phyloP scores from a whole-genome alignment of 2,797 vertebrate genomes.

The Eremophila alpestris region DNA sequence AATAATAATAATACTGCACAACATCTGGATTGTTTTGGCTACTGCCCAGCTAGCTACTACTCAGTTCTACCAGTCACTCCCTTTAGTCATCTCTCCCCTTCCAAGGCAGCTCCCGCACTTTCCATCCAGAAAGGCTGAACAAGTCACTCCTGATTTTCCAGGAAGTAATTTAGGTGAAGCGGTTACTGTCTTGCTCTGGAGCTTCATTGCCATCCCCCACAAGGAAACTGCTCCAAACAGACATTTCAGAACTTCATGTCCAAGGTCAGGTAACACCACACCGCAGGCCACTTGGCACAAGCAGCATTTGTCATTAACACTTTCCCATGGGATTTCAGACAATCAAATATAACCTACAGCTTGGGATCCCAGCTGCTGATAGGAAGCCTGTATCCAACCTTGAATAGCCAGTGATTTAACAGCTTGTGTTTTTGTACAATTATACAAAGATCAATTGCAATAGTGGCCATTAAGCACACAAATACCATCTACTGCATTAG shows the following conservation, averaged over 20 bases:
- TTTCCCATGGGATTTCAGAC: neutral
- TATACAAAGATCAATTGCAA: neutral
- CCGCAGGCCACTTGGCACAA: neutral
- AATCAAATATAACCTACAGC: neutral
- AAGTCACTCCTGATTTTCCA: conserved; percentile 34
- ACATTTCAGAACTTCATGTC: neutral
- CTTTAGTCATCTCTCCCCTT: neutral
- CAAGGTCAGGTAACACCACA: neutral
- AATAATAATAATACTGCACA: neutral
- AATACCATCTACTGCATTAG: neutral
- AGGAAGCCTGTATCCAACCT: neutral
- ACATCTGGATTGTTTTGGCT: neutral
- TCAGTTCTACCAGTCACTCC: neutral
- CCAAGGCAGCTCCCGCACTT: neutral
- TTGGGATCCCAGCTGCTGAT: neutral
- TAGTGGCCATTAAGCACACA: neutral
- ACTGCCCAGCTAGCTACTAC: neutral
- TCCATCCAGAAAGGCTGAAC: neutral
- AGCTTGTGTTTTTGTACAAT: neutral
- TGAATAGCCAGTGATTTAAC: neutral
- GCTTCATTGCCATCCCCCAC: neutral
- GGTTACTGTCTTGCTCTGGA: neutral
- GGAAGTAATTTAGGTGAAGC: neutral
- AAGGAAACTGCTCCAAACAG: neutral
- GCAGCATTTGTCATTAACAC: neutral